A percentile compares a stretch with the other conserved stretches of the same genome.
Evolutionary conservation across 2,113 vertebrate genomes (phyloP).

Genomic region (Tychaedon coryphoeus): DNA sequence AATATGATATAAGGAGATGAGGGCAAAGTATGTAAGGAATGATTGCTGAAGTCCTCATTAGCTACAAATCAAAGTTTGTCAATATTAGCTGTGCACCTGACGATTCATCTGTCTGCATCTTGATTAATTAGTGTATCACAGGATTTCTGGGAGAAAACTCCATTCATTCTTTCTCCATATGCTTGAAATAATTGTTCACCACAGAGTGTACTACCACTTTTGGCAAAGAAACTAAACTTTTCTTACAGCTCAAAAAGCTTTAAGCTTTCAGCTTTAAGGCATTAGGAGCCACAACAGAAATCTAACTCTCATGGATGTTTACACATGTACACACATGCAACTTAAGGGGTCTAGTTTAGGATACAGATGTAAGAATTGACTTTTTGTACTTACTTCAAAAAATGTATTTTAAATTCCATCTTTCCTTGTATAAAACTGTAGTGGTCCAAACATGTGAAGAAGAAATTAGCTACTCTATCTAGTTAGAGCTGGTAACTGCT

Average conservation of each 20-base stretch:
- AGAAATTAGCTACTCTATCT: background rate
- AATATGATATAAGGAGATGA: background rate
- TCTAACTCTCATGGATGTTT: background rate
- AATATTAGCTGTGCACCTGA: background rate
- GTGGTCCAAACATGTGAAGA: rapidly evolving
- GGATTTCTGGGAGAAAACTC: background rate
- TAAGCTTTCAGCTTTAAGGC: background rate
- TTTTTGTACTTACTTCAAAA: background rate
- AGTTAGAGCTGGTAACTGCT: background rate
- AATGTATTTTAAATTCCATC: background rate
- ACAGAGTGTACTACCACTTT: background rate
- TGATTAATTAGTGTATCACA: background rate
- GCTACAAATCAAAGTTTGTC: background rate
- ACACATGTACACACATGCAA: too few relatives aligned
- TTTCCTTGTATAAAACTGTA: background rate
- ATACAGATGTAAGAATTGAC: background rate
- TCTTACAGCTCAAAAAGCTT: background rate
- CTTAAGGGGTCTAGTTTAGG: background rate
- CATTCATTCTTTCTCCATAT: background rate
- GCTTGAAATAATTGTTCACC: background rate
- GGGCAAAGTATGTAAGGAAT: background rate
- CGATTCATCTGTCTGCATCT: background rate
- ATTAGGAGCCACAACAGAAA: background rate
- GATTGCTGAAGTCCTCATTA: background rate
- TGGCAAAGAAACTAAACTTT: background rate